A percentile compares a stretch with the other conserved stretches of the same genome.
These are phyloP conservation scores for Dicaeum eximium DNA, from an alignment of 2,113 vertebrate genomes.

Conservation along the genomic window DNA sequence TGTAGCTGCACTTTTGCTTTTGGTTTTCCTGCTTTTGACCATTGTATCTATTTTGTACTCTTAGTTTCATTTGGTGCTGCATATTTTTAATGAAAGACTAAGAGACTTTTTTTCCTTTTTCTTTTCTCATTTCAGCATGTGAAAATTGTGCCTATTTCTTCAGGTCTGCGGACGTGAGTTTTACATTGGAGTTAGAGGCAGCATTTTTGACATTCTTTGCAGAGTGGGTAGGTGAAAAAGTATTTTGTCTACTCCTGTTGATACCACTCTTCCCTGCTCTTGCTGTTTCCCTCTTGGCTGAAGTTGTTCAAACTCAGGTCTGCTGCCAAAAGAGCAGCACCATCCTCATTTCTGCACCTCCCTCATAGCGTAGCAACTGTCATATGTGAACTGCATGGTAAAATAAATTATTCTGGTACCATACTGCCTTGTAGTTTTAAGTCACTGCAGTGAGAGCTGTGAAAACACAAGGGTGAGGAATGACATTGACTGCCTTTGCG, in stretches of 20 bases:
- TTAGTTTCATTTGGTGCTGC: not conserved
- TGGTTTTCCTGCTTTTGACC: not conserved
- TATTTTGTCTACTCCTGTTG: not conserved
- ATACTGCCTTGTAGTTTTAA: not conserved
- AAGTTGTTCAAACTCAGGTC: not conserved
- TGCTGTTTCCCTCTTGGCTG: not conserved
- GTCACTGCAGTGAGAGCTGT: not conserved
- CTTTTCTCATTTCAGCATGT: not conserved
- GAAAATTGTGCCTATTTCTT: not conserved
- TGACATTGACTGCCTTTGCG: not conserved
- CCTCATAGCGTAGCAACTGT: not conserved
- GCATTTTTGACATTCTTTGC: fast-evolving
- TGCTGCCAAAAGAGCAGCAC: not conserved
- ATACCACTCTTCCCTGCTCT: not conserved
- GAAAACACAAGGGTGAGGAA: not conserved
- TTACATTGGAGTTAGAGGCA: not conserved
- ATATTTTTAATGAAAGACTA: not conserved
- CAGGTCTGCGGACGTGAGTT: not conserved
- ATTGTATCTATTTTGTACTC: not conserved
- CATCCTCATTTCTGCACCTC: not conserved
- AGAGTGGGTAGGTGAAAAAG: not conserved
- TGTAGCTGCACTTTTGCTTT: not conserved
- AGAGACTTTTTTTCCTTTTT: not conserved
- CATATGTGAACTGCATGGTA: not conserved
- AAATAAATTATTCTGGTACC: not conserved